Conservation (phyloP, 2,797 vertebrate genomes). For the Mionectes olivaceus region DNA sequence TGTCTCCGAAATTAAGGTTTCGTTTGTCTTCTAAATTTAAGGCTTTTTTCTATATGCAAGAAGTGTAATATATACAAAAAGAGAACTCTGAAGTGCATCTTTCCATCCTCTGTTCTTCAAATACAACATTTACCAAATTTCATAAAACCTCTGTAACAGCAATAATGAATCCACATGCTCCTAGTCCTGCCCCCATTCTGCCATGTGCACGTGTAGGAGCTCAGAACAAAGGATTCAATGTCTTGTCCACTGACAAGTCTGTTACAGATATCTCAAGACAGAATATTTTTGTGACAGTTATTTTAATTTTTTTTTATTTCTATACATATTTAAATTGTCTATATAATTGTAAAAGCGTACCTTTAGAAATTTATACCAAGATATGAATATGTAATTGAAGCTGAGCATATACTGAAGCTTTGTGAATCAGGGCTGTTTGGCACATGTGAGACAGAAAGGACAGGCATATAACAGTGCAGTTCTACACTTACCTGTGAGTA, state of each 20-base stretch:
- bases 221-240: neutral
- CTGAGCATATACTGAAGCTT: neutral
- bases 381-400: neutral
- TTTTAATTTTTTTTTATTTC: neutral
- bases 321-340: neutral
- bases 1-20: neutral
- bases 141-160: neutral
- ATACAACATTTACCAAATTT: neutral
- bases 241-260: neutral
- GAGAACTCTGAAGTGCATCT: neutral
- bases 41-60: neutral
- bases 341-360: neutral
- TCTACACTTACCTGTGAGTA: neutral
- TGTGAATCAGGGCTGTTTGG: accelerated
- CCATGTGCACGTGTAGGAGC: accelerated
- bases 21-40: no score
- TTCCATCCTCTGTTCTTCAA: neutral
- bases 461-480: neutral
- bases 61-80: neutral
- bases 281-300: neutral
- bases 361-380: neutral
- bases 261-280: neutral
- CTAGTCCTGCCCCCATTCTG: neutral
- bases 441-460: neutral
- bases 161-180: neutral